phyloP scores from a whole-genome alignment of 30 jellyfish, hydroid and myxozoan genomes.

The Chrysaora quinquecirrha region DNA sequence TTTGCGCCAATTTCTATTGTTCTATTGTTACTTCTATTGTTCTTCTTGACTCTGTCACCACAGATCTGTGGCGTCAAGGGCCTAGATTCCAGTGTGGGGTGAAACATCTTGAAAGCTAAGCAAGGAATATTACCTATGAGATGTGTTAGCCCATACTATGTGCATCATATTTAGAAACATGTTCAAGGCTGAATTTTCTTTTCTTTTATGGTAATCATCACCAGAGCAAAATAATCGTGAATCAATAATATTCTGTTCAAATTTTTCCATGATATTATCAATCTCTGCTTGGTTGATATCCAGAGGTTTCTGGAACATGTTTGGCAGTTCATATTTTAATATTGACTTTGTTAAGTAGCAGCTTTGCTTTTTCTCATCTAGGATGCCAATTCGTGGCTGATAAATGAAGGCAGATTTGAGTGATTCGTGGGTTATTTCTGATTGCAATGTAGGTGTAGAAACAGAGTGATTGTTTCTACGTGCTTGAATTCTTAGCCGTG shows the following conservation, averaged over 20 bases:
- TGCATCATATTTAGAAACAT: slow-evolving; percentile 49
- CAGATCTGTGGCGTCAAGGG: too few relatives aligned
- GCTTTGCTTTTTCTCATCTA: slow-evolving; percentile 76
- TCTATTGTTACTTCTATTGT: too few relatives aligned
- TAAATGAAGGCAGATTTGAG: slow-evolving; percentile 2
- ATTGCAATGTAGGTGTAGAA: neutral
- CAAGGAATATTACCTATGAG: too few relatives aligned
- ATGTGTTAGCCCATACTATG: slow-evolving; percentile 33
- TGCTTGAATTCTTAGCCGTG: neutral
- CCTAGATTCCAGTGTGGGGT: too few relatives aligned
- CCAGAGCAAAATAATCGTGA: slow-evolving; percentile 57
- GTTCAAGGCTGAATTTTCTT: slow-evolving; percentile 25
- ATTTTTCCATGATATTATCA: slow-evolving; percentile 17
- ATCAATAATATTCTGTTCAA: slow-evolving; percentile 45
- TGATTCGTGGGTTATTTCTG: neutral
- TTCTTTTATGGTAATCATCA: slow-evolving; percentile 28
- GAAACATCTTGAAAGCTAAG: neutral
- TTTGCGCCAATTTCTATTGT: too few relatives aligned
- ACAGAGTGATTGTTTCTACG: neutral
- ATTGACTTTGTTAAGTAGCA: slow-evolving; percentile 73
- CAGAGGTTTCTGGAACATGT: slow-evolving; percentile 14
- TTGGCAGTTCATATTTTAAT: slow-evolving; percentile 56
- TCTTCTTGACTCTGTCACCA: too few relatives aligned
- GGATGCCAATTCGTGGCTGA: slow-evolving; percentile 18
- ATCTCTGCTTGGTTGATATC: slow-evolving; percentile 13